Percentiles rank a stretch among this genome's conserved stretches.
Evolutionary conservation across 2,888 invertebrate species (phyloP).

Genomic region (Blomia tropicalis): DNA sequence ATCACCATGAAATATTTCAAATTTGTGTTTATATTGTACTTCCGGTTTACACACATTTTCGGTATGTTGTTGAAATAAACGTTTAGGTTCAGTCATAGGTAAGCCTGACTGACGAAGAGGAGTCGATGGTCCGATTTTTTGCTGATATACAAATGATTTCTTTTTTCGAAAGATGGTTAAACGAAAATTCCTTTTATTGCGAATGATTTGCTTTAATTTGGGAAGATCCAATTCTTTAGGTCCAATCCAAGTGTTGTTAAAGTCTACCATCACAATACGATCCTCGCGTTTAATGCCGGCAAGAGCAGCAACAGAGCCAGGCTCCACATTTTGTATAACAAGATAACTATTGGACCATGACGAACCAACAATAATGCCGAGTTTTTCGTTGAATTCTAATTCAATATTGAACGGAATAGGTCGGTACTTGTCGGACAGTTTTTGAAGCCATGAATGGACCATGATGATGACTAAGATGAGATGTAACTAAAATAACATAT

Average conservation of each 20-base stretch:
- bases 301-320: background rate
- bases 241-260: too few species aligned
- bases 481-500: background rate
- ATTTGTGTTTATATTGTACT: too few species aligned
- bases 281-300: background rate
- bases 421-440: background rate
- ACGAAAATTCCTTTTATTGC: background rate
- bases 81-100: too few species aligned
- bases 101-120: too few species aligned
- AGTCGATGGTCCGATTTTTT: background rate
- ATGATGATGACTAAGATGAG: background rate
- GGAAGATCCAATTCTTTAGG: background rate
- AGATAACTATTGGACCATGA: background rate
- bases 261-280: background rate
- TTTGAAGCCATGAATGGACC: background rate
- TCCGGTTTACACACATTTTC: too few species aligned
- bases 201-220: background rate
- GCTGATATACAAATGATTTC: background rate
- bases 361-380: background rate
- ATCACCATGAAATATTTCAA: too few species aligned
- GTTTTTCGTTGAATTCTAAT: background rate
- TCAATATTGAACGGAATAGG: background rate
- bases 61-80: too few species aligned
- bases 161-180: slow-evolving; percentile 5
- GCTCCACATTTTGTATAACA: background rate